phyloP scores from a whole-genome alignment of 2,797 vertebrate species.

The Acomys russatus region DNA sequence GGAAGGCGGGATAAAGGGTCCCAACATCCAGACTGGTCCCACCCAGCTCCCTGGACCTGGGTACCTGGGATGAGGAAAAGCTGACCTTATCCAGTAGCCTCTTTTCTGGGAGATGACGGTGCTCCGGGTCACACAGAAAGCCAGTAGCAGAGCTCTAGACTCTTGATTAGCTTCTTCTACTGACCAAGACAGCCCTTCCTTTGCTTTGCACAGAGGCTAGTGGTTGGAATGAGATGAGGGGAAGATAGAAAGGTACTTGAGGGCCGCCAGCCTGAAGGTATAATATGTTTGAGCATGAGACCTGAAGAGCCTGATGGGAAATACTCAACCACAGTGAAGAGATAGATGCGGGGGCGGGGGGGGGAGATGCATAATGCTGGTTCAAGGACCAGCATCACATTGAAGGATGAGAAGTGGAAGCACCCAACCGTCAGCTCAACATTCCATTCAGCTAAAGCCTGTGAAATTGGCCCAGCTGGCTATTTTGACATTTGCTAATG shows the following conservation, averaged over 20 bases:
- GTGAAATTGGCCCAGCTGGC: not conserved
- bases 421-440: accelerated
- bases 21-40: not conserved
- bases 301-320: not conserved
- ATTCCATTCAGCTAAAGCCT: not conserved
- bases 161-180: not conserved
- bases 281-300: not conserved
- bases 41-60: not conserved
- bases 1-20: not conserved
- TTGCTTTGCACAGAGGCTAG: not conserved
- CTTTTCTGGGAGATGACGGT: not conserved
- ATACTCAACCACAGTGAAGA: not conserved
- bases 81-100: not conserved
- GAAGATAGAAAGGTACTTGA: not conserved
- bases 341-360: no score
- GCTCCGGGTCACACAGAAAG: not conserved
- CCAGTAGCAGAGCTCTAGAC: not conserved
- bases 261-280: not conserved
- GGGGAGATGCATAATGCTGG: not conserved
- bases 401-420: not conserved
- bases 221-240: not conserved
- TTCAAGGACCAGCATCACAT: not conserved
- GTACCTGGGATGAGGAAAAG: not conserved
- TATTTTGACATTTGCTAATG: not conserved
- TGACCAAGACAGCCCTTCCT: not conserved